phyloP scores from a whole-genome alignment of 1,140 invertebrate species.

The Archivesica marissinica region DNA sequence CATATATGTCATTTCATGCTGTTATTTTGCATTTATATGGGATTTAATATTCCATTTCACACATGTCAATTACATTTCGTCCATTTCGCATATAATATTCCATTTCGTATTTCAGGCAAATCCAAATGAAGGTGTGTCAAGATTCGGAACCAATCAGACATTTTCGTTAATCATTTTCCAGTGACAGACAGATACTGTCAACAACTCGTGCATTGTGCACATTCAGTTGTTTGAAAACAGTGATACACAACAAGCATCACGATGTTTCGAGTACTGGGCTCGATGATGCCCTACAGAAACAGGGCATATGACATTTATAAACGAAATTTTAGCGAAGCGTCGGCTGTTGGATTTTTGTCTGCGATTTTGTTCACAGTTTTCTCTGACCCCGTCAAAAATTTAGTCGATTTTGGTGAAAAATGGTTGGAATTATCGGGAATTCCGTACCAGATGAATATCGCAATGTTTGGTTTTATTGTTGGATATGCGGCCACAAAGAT shows the following conservation, averaged over 20 bases:
- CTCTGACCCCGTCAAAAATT: constrained; percentile 68
- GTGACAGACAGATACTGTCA: background rate
- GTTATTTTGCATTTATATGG: too few relatives aligned
- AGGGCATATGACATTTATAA: constrained; percentile 61
- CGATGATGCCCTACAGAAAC: constrained; percentile 62
- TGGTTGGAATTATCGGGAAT: constrained; percentile 72
- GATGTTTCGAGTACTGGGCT: constrained; percentile 65
- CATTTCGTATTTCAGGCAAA: too few relatives aligned
- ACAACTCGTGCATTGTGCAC: background rate
- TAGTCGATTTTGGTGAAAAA: constrained; percentile 74
- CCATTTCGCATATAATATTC: too few relatives aligned
- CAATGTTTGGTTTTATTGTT: constrained; percentile 71
- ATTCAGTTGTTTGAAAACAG: background rate
- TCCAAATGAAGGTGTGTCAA: constrained; percentile 25
- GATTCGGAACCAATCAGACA: constrained; percentile 11
- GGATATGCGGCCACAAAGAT: constrained; percentile 69
- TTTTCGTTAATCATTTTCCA: background rate
- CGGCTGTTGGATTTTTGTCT: constrained; percentile 70
- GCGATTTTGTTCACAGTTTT: constrained; percentile 71
- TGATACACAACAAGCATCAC: constrained; percentile 8
- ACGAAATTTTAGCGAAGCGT: constrained; percentile 72
- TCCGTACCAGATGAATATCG: constrained; percentile 73
- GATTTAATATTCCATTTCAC: too few relatives aligned
- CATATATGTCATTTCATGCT: too few relatives aligned
- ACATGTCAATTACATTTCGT: too few relatives aligned